phyloP scores from a whole-genome alignment of 2,797 vertebrate genomes.

The Chrosomus eos region DNA sequence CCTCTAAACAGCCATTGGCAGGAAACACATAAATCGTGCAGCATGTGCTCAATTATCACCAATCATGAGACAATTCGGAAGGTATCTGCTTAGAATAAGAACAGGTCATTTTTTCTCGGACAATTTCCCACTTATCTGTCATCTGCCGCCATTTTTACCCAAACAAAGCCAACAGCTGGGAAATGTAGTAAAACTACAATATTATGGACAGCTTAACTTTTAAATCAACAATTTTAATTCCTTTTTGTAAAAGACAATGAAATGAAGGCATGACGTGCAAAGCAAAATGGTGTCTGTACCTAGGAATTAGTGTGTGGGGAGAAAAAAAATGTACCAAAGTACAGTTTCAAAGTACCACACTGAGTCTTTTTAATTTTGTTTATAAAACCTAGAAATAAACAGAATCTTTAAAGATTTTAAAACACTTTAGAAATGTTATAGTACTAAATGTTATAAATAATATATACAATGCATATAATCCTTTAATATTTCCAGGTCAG shows the following conservation, averaged over 20 bases:
- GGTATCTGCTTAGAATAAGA: slow-evolving; percentile 71
- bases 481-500: not conserved
- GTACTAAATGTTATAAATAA: not conserved
- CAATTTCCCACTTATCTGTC: slow-evolving; percentile 49
- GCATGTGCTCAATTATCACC: slow-evolving; percentile 72
- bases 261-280: not conserved
- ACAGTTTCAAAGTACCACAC: not conserved
- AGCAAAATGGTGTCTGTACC: not conserved
- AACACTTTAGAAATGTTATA: not conserved
- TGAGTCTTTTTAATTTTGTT: not conserved
- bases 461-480: not conserved
- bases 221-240: not conserved
- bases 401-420: not conserved
- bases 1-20: slow-evolving; percentile 66
- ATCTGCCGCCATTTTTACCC: slow-evolving; percentile 49
- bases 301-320: not conserved
- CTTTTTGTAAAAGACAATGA: not conserved
- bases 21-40: slow-evolving; percentile 69
- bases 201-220: not conserved
- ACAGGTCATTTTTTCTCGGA: slow-evolving; percentile 67
- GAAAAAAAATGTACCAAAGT: no score
- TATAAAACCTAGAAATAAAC: not conserved
- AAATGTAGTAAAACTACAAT: slow-evolving; percentile 37
- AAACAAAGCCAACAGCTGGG: slow-evolving; percentile 58
- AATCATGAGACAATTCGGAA: slow-evolving; percentile 78